Conservation (phyloP, 2,113 vertebrate genomes). For the Sapajus apella region DNA sequence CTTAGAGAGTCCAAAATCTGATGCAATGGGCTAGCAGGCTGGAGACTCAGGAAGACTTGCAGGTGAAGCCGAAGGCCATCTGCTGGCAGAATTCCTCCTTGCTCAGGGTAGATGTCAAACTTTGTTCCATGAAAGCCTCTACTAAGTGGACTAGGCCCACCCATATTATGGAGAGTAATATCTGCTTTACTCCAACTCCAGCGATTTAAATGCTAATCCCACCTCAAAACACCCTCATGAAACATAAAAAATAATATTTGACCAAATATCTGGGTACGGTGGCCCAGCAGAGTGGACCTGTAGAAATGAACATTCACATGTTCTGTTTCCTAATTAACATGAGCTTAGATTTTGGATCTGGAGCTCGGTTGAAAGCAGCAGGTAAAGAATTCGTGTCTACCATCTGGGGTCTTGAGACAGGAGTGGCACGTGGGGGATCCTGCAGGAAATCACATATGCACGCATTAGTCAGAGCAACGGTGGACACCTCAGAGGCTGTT, state of each 20-base stretch:
- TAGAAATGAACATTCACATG: accelerated
- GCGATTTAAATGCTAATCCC: neutral
- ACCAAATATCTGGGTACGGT: neutral
- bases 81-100: neutral
- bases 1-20: no score
- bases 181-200: neutral
- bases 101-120: neutral
- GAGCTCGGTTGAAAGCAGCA: neutral
- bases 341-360: neutral
- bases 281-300: neutral
- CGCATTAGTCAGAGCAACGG: accelerated
- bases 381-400: neutral
- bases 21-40: neutral
- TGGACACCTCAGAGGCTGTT: accelerated
- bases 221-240: neutral
- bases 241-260: no score
- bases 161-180: neutral
- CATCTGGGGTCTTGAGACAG: no score
- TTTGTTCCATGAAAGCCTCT: neutral
- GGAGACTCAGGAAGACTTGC: neutral
- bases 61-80: no score
- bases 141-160: neutral
- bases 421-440: neutral
- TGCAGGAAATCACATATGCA: neutral
- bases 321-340: neutral